phyloP scores from a whole-genome alignment of 2,797 vertebrate species.

The Sebastes elongatus region DNA sequence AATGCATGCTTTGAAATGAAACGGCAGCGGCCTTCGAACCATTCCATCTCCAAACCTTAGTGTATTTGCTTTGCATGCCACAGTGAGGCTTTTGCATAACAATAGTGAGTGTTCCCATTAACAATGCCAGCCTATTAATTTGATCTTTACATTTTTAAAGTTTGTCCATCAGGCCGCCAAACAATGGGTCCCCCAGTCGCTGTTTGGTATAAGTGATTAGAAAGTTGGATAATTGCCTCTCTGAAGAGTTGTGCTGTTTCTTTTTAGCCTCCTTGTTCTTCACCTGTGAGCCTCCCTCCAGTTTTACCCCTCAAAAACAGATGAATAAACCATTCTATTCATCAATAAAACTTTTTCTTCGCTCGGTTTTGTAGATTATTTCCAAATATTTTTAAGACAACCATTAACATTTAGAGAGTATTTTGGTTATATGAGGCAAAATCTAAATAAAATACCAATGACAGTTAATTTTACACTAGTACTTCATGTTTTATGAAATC shows the following conservation, averaged over 20 bases:
- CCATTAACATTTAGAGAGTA: background rate
- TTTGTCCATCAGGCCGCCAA: slow-evolving; percentile 78
- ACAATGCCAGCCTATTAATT: slow-evolving; percentile 79
- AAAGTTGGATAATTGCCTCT: slow-evolving; percentile 77
- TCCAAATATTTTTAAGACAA: background rate
- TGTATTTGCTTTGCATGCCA: slow-evolving; percentile 83
- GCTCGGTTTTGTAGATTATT: background rate
- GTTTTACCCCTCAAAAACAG: slow-evolving; percentile 21
- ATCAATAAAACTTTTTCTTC: background rate
- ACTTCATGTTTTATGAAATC: background rate
- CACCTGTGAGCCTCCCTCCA: slow-evolving; percentile 3
- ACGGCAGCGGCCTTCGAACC: slow-evolving; percentile 83
- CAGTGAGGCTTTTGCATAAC: slow-evolving; percentile 83
- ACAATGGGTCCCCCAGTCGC: slow-evolving; percentile 58
- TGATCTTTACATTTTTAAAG: slow-evolving; percentile 79
- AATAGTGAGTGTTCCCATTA: slow-evolving; percentile 77
- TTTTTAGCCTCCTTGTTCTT: slow-evolving; percentile 30
- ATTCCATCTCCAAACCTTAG: slow-evolving; percentile 79
- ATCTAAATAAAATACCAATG: background rate
- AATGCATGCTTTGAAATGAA: slow-evolving; percentile 87
- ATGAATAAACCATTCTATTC: slow-evolving; percentile 23
- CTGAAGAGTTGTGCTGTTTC: slow-evolving; percentile 59
- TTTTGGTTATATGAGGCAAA: background rate
- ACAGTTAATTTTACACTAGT: background rate
- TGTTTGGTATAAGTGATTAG: slow-evolving; percentile 69